Base-by-base conservation (phyloP, 2,888 invertebrate species). In the Nephrotoma flavescens region DNA sequence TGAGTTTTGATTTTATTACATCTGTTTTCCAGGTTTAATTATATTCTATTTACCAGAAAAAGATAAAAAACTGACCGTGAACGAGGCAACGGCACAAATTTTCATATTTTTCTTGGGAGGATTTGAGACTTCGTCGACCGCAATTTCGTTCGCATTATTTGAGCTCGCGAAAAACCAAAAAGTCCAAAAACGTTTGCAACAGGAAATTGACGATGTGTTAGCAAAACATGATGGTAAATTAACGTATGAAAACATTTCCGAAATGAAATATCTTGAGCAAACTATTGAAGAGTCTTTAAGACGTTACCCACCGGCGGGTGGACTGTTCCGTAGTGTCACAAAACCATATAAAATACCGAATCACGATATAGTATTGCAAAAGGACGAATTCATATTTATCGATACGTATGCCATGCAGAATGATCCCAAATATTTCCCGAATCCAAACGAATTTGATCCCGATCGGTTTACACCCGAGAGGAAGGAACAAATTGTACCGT, bases 181-280 rank as follows among this genome's bases (percentile, higher is more conserved):
- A 3, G 86, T 88, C n/a, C 88, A 88, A 57, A 87, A 5, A 42
- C 87, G 87, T n/a, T 41, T 88, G 0, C 88, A 88, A 45, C 44
- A 86, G 6, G 88, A 88, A 85, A 87, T 89, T 15, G 88, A 88
- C 57, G 85, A 87, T 3, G 88, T 88, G 7, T 52, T 88, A 41
- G 45, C 86, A 45, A 87, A 87, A 19, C 44, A 87, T 19, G 85
- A 85, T 6, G 88, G 87, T 0, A 57, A 86, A 45, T 47, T 88
- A 0, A 88, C 88, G 0, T 89, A 88, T 86, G 88, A 89, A 6
- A 87, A 41, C 12, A 57, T 88, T 7, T 57, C 87, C 83, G 87
- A 87, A 7, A 87, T 89, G 87, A 88, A 88, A 85, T 89, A 88
- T 87, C 87, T 88, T 1, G 88, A 89, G 52, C 57, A 44, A 31